phyloP scores from a whole-genome alignment of 2,113 vertebrate genomes.

The Crypturellus undulatus region DNA sequence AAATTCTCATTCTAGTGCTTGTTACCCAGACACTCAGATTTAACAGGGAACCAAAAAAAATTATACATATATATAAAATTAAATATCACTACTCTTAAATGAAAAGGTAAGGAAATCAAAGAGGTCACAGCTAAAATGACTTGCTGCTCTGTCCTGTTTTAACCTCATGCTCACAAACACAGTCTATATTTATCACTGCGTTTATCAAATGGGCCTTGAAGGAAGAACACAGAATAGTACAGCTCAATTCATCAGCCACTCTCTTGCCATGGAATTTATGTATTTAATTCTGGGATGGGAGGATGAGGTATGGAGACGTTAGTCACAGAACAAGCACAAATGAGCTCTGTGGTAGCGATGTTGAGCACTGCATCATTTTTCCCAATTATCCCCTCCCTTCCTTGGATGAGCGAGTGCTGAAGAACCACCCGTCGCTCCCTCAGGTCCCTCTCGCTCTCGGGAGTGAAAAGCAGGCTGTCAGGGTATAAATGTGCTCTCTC shows the following conservation, averaged over 20 bases:
- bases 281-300: neutral
- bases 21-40: neutral
- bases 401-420: neutral
- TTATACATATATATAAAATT: neutral
- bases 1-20: neutral
- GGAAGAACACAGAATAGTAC: neutral
- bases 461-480: neutral
- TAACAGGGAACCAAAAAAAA: neutral
- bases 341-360: neutral
- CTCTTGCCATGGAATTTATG: neutral
- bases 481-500: fast-evolving
- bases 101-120: neutral
- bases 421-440: neutral
- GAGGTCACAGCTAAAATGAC: neutral
- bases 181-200: neutral
- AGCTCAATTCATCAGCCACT: neutral
- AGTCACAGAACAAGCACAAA: neutral
- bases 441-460: neutral
- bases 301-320: neutral
- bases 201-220: neutral
- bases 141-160: neutral
- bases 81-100: neutral
- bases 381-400: neutral
- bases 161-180: fast-evolving
- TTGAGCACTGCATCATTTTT: neutral